Evolutionary conservation across 2,113 vertebrate genomes (phyloP), one percentile per base, ranked within the genome.

Genomic region (Columba janthina): DNA sequence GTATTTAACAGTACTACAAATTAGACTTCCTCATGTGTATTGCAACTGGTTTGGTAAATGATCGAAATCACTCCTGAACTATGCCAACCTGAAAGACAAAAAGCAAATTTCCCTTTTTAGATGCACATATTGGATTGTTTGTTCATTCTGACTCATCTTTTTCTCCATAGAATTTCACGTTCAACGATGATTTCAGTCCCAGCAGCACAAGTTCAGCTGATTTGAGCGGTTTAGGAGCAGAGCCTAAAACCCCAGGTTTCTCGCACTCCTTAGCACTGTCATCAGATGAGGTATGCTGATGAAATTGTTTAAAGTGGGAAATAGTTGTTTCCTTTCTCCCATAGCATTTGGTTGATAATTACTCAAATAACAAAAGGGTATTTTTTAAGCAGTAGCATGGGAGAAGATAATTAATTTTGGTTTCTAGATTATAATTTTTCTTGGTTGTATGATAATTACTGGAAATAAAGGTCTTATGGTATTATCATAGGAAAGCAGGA

Each of bases 171-270:
- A 99, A 98, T 75, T 98, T 99, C 36, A 85, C 97, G 8, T 94
- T 98, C 95, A 98, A 96, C 0, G 98, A 99, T 60, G 99, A 99
- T 92, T 98, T 99, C 97, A 99, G 99, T 32, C 98, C 98, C 95
- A 99, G 99, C 98, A 99, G 99, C 94, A 98, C 98, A 76, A 99
- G 99, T 94, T 99, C 99, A 3, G 98, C 98, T 86, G 99, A 99
- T 91, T 81, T 99, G 97, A 99, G 98, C 1, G 99, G 98, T 36
- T 95, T 98, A 84, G 97, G 98, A 97, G 97, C 98, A 19, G 98
- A 99, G 74, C 97, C 98, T 61, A 99, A 98, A 98, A 90, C 96
- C 25, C 97, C 98, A 5, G 98, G 98, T 58, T 98, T 96, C 76
- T 98, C 98, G 0, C 98, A 98, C 74, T 98, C 97, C 77, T 94